Conservation (phyloP, 2,888 invertebrate genomes). For the Chesias legatella region DNA sequence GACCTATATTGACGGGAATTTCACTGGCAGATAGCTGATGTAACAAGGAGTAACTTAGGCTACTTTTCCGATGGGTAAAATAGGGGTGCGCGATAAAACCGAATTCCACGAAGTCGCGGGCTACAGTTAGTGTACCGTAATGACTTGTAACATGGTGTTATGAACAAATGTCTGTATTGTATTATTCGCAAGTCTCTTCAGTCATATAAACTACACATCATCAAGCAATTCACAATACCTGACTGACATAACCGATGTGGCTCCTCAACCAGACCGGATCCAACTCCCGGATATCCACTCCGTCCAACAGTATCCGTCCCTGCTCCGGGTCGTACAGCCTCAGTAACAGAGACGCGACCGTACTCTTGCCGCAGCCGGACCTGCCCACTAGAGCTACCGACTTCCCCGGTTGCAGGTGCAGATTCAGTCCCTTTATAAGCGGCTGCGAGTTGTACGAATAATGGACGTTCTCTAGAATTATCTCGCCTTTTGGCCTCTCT, state of each 20-base stretch:
- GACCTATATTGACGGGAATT: too few relatives aligned
- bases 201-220: too few relatives aligned
- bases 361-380: conserved; percentile 97
- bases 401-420: conserved; percentile 84
- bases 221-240: conserved; percentile 77
- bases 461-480: conserved; percentile 86
- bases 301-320: conserved; percentile 88
- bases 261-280: conserved; percentile 92
- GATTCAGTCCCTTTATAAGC: conserved; percentile 82
- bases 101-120: too few relatives aligned
- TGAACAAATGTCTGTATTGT: too few relatives aligned
- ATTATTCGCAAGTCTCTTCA: too few relatives aligned
- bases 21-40: too few relatives aligned
- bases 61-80: too few relatives aligned
- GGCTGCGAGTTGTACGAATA: conserved; percentile 86
- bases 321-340: conserved; percentile 91
- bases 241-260: conserved; percentile 94
- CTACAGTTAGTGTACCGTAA: too few relatives aligned
- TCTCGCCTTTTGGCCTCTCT: conserved; percentile 82
- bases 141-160: too few relatives aligned
- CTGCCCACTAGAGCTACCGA: conserved; percentile 92
- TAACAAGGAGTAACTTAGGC: too few relatives aligned
- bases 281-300: conserved; percentile 85
- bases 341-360: conserved; percentile 90
- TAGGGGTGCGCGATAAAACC: too few relatives aligned